phyloP scores from a whole-genome alignment of 2,888 invertebrate genomes.

The Cephalotes varians region DNA sequence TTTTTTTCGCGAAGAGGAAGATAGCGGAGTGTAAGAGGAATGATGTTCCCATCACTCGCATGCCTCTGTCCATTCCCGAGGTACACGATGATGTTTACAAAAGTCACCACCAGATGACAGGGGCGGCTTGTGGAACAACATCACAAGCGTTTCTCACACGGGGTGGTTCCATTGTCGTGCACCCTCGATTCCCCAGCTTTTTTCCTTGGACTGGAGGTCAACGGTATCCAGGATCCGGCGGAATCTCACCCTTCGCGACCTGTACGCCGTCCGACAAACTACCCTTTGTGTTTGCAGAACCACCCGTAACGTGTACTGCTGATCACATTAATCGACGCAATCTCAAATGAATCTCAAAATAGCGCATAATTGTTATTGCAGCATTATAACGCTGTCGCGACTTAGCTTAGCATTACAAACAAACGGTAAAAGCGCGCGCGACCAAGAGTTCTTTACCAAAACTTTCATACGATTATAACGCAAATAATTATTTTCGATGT shows the following conservation, averaged over 20 bases:
- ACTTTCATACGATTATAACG: neutral
- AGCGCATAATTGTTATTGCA: slow-evolving; percentile 72
- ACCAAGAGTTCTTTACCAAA: neutral
- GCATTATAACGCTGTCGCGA: slow-evolving; percentile 57
- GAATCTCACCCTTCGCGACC: slow-evolving; percentile 50
- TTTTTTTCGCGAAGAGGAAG: slow-evolving; percentile 9
- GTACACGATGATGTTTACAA: slow-evolving; percentile 80
- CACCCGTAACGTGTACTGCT: slow-evolving; percentile 78
- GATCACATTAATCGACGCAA: slow-evolving; percentile 81
- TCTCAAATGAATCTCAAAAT: slow-evolving; percentile 81
- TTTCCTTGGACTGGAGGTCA: slow-evolving; percentile 60
- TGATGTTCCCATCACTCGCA: slow-evolving; percentile 55
- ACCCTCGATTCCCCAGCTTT: slow-evolving; percentile 63
- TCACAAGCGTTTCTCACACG: slow-evolving; percentile 77
- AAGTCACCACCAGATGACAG: slow-evolving; percentile 85
- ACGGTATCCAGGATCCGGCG: slow-evolving; percentile 56
- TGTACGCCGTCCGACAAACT: slow-evolving; percentile 60
- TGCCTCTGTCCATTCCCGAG: slow-evolving; percentile 54
- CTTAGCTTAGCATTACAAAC: slow-evolving; percentile 52
- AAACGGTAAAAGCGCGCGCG: neutral
- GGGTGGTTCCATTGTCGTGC: slow-evolving; percentile 79
- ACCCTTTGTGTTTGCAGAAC: slow-evolving; percentile 80
- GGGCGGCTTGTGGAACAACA: slow-evolving; percentile 77
- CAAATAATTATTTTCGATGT: neutral
- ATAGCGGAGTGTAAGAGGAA: slow-evolving; percentile 13